Base-by-base conservation (phyloP, 2,888 invertebrate genomes). In the Apamea monoglypha region DNA sequence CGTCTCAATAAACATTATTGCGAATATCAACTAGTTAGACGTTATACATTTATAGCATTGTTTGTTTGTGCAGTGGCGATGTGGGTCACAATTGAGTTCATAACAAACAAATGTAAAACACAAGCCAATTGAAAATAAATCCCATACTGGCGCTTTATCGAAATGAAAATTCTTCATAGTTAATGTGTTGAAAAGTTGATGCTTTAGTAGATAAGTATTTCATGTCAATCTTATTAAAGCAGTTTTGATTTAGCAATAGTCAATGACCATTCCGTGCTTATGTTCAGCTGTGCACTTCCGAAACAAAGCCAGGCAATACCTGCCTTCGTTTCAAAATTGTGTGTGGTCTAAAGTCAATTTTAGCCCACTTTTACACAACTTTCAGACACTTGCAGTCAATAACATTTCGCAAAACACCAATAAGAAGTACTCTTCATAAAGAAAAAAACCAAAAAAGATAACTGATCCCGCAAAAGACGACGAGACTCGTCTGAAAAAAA, bases 401-500 rank as follows among this genome's bases (percentile, higher is more conserved):
- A 68, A 61, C n/a, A 56, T 75, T 78, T 61, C n/a, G 5, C 40
- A 25, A 68, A 47, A 78, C 56, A 50, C 32, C 44, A 59, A 76
- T 56, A 44, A 47, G 32, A 67, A 40, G 36, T 36, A 44, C 40
- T 44, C 12, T 73, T 29, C 63, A 68, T 73, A 84, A 77, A 77
- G 76, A 82, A 88, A 86, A 84, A 47, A 67, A 73, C 7, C 53
- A 32, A n/a, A 59, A 76, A 76, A 76, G 67, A 73, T 74, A 83
- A 76, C 74, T 74, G 76, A 74, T 50, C 68, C 56, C 21, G 16
- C 14, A 75, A 81, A 80, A 83, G 78, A 76, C 74, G 63, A 67
- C 63, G 68, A 79, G 73, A 56, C 63, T 83, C 74, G 67, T 32
- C 74, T 78, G 78, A 75, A 89, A 90, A 90, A 90, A 85, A 87